phyloP scores from a whole-genome alignment of 2,113 vertebrate species.

The Tretioscincus oriximinensis region DNA sequence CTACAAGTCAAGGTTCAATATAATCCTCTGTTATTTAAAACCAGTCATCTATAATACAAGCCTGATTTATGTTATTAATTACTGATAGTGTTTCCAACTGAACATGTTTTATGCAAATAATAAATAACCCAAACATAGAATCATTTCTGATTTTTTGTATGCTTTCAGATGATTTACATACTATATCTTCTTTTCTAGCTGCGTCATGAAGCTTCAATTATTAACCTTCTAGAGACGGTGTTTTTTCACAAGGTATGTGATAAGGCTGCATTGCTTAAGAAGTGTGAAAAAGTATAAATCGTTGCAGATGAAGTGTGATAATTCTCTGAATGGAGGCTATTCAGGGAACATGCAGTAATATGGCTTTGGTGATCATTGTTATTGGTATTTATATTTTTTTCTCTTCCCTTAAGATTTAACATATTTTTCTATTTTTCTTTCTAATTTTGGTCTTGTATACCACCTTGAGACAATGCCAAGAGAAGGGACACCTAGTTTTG shows the following conservation, averaged over 20 bases:
- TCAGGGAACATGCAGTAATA: neutral
- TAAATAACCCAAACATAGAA: neutral
- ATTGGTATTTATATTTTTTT: neutral
- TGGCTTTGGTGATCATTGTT: neutral
- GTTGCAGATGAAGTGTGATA: neutral
- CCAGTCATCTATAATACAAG: neutral
- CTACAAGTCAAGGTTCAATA: neutral
- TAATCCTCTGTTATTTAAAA: neutral
- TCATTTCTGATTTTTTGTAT: neutral
- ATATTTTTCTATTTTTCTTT: too few relatives aligned
- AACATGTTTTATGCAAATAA: neutral
- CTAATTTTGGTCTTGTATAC: too few relatives aligned
- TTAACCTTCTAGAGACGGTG: conserved; percentile 92
- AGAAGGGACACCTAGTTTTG: too few relatives aligned
- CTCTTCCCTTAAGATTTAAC: neutral
- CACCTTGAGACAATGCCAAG: too few relatives aligned
- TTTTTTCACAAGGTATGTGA: conserved; percentile 89
- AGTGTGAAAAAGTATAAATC: neutral
- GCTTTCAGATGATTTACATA: neutral
- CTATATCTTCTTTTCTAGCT: conserved; percentile 71
- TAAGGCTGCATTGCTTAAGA: neutral
- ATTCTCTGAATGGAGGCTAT: neutral
- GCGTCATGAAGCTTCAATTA: conserved; percentile 89
- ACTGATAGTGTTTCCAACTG: neutral
- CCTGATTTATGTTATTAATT: neutral